Evolutionary conservation across 2,888 invertebrate species (phyloP).

Genomic region (Drosophila eohydei): DNA sequence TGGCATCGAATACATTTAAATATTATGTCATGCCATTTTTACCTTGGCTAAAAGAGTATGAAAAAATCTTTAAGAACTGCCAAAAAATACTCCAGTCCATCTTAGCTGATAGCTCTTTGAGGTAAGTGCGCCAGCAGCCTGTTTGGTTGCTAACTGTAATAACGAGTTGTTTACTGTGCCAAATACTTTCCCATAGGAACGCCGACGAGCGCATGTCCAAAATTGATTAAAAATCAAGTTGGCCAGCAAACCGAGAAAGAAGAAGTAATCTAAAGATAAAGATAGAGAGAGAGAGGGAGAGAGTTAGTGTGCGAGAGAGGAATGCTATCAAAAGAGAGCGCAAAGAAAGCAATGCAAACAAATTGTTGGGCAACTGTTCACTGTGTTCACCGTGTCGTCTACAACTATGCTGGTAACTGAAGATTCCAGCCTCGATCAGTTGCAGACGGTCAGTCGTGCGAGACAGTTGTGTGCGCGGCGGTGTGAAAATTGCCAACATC

Average conservation of each 20-base stretch:
- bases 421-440: slow-evolving; percentile 80
- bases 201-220: slow-evolving; percentile 51
- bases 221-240: slow-evolving; percentile 70
- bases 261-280: background rate
- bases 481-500: slow-evolving; percentile 69
- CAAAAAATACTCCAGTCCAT: background rate
- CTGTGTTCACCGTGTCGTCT: slow-evolving; percentile 36
- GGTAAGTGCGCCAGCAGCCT: slow-evolving; percentile 20
- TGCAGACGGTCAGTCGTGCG: slow-evolving; percentile 83
- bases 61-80: background rate
- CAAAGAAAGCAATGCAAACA: slow-evolving; percentile 69
- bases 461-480: slow-evolving; percentile 83
- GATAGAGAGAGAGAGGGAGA: background rate
- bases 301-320: slow-evolving; percentile 7
- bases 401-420: slow-evolving; percentile 82
- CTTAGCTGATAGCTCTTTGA: background rate
- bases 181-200: slow-evolving; percentile 75
- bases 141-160: slow-evolving; percentile 71
- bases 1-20: background rate
- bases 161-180: slow-evolving; percentile 75
- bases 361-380: slow-evolving; percentile 30
- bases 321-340: slow-evolving; percentile 40
- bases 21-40: background rate
- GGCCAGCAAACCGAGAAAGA: slow-evolving; percentile 13
- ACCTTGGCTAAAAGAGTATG: background rate